A percentile compares a stretch with the other conserved stretches of the same genome.
phyloP scores from a whole-genome alignment of 2,888 invertebrate genomes.

The Mellilla xanthometata region DNA sequence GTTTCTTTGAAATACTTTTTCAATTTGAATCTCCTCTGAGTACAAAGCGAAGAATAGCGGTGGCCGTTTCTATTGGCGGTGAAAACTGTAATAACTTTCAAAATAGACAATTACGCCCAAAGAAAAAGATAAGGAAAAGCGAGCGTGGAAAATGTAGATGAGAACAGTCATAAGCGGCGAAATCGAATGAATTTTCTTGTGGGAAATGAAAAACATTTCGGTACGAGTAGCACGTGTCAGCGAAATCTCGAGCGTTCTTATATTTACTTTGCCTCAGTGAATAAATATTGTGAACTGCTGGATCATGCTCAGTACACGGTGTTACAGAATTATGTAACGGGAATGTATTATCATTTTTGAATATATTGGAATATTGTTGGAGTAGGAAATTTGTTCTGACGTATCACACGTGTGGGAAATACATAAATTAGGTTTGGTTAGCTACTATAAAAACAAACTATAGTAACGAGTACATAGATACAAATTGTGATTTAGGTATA shows the following conservation, averaged over 20 bases:
- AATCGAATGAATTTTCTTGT: constrained; percentile 46
- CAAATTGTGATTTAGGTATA: too few species aligned
- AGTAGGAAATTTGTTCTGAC: too few species aligned
- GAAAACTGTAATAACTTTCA: constrained; percentile 31
- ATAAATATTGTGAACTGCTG: constrained; percentile 17
- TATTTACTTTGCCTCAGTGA: constrained; percentile 38
- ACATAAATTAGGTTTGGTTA: too few species aligned
- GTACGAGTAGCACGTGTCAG: constrained; percentile 36
- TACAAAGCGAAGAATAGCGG: constrained; percentile 17
- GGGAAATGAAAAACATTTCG: constrained; percentile 46
- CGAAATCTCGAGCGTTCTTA: constrained; percentile 31
- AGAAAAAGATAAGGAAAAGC: constrained; percentile 35
- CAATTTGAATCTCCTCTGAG: constrained; percentile 13
- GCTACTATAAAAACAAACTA: too few species aligned
- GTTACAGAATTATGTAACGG: constrained; percentile 1
- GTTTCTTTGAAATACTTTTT: constrained; percentile 14
- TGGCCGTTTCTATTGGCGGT: constrained; percentile 12
- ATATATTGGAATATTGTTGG: too few species aligned
- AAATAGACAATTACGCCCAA: constrained; percentile 34
- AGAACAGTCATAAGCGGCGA: constrained; percentile 42
- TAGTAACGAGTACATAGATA: too few species aligned
- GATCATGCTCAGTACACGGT: neutral
- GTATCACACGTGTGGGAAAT: neutral
- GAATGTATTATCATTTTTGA: neutral
- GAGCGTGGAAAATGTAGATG: constrained; percentile 44